phyloP scores from a whole-genome alignment of 2,888 invertebrate genomes.

The Abscondita cerata region DNA sequence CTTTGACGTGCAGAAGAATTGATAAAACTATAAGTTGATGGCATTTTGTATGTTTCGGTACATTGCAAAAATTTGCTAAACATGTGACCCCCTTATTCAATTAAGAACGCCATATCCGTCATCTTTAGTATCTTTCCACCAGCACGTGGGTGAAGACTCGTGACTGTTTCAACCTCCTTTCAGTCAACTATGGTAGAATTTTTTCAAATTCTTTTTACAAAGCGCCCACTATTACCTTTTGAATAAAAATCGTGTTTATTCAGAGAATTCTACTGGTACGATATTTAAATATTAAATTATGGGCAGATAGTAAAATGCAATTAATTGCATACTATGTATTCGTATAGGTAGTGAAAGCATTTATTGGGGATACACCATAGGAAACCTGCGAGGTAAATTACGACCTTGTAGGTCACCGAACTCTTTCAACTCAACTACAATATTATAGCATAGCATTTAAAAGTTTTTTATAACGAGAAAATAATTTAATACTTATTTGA shows the following conservation, averaged over 20 bases:
- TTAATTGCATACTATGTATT: constrained; percentile 9
- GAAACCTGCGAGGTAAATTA: constrained; percentile 30
- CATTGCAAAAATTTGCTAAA: constrained; percentile 19
- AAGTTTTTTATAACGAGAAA: not conserved
- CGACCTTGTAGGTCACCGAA: constrained; percentile 40
- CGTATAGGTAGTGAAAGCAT: constrained; percentile 34
- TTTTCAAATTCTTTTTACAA: constrained; percentile 20
- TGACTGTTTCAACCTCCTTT: constrained; percentile 36
- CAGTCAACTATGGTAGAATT: constrained; percentile 26
- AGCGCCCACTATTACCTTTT: constrained; percentile 23
- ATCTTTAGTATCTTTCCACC: constrained; percentile 30
- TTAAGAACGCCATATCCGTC: constrained; percentile 35
- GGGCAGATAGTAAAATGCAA: not conserved
- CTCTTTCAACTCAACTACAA: constrained; percentile 15
- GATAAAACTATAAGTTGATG: no score
- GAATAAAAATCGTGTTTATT: constrained; percentile 16
- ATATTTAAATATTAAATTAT: constrained; percentile 9
- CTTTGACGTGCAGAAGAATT: no score
- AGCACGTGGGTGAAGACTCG: constrained; percentile 30
- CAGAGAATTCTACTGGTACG: not conserved
- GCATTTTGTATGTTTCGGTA: not conserved
- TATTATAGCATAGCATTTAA: constrained; percentile 7
- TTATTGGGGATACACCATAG: constrained; percentile 31
- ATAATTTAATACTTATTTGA: not conserved
- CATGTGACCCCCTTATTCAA: constrained; percentile 30